Evolutionary conservation across 1,140 invertebrate genomes (phyloP), one percentile per base, ranked within the genome.

Genomic region (honey bee (Apis mellifera)): DNA sequence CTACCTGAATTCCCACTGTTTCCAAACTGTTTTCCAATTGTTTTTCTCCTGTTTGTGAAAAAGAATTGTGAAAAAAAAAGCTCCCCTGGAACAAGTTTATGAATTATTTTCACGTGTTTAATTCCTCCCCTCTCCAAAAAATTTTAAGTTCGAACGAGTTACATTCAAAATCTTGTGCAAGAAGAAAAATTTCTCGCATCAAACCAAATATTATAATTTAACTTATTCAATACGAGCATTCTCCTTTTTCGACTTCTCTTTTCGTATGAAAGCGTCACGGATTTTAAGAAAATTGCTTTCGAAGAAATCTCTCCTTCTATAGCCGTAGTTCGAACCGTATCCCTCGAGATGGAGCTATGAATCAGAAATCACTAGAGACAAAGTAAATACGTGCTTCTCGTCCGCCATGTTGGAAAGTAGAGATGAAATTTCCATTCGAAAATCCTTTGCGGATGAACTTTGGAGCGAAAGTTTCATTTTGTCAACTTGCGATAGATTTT

Each of bases 201-300:
- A 50, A n/a, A 68, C 11, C 1, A 23, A 52, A 12, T 12, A 54
- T 54, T 15, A 15, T 12, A 12, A n/a, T n/a, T 12, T 3, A 1
- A 5, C 70, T n/a, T 62, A 75, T 75, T 75, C 59, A 5, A 15
- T 17, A 17, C 9, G n/a, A 23, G n/a, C 55, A 9, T 13, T 15
- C 1, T 4, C 42, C 32, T 15, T 13, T 75, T 75, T 62, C 12
- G 52, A 32, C 32, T 32, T 3, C 32, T 3, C n/a, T n/a, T n/a
- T n/a, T 17, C 26, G 26, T 26, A 1, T 26, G 57, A 60, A 60
- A 7, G 32, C 42, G 72, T 60, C 42, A 19, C 9, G n/a, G 42
- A 48, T 74, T 75, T 75, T 19, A 75, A 1, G 73, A 75, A 75
- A 75, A 75, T 75, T 75, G 73, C 73, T 75, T 75, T 64, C 73